These are phyloP conservation scores for Pedicia rivosa DNA, from an alignment of 2,888 invertebrate genomes.

Conservation along the genomic window DNA sequence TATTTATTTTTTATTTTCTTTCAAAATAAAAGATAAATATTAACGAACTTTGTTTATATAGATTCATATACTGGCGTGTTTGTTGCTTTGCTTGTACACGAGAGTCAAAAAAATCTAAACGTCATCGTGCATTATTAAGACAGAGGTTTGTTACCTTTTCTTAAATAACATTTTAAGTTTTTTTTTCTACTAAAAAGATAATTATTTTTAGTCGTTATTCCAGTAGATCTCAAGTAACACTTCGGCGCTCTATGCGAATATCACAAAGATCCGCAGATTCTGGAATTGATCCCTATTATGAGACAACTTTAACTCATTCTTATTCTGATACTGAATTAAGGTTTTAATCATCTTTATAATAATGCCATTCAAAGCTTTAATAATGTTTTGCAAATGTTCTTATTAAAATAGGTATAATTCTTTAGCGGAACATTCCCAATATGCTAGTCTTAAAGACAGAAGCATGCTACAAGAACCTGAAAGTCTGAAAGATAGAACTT, in stretches of 20 bases:
- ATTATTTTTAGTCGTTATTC: conserved; percentile 37
- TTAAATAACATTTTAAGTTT: too few relatives aligned
- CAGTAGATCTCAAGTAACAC: conserved; percentile 28
- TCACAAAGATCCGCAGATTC: conserved; percentile 48
- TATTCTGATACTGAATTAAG: conserved; percentile 61
- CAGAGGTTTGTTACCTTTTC: too few relatives aligned
- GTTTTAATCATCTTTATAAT: too few relatives aligned
- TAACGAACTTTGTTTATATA: too few relatives aligned
- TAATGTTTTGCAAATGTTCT: too few relatives aligned
- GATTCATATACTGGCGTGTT: conserved; percentile 84
- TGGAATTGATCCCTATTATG: conserved; percentile 37
- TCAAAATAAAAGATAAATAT: too few relatives aligned
- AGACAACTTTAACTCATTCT: conserved; percentile 38
- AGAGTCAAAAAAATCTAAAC: conserved; percentile 39
- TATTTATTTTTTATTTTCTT: neutral
- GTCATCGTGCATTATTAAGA: conserved; percentile 33
- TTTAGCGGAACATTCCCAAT: conserved; percentile 21
- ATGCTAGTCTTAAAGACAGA: conserved; percentile 13
- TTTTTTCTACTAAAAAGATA: too few relatives aligned
- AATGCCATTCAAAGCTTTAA: too few relatives aligned
- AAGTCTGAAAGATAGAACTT: conserved; percentile 16
- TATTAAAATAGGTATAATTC: conserved; percentile 14
- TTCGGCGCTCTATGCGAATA: conserved; percentile 39
- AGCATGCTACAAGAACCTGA: conserved; percentile 13
- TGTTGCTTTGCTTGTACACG: conserved; percentile 83